phyloP scores from a whole-genome alignment of 2,113 vertebrate species.

The Cyanocitta stelleri region DNA sequence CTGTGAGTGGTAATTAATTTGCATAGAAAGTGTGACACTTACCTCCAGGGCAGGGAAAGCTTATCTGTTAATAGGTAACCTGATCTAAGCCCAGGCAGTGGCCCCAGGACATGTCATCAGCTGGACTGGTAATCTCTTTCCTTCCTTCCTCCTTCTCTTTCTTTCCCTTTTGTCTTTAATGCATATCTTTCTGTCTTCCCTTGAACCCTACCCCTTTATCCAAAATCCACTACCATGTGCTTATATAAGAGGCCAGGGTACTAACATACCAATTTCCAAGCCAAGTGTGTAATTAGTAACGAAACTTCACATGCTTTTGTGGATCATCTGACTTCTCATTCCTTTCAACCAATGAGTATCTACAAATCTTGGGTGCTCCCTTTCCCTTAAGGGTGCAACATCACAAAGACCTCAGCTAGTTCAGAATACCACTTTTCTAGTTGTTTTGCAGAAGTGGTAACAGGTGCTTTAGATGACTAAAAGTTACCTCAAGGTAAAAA shows the following conservation, averaged over 20 bases:
- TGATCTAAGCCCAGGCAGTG: neutral
- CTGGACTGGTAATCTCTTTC: neutral
- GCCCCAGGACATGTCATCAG: neutral
- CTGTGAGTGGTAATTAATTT: neutral
- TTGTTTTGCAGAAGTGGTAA: neutral
- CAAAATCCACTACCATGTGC: neutral
- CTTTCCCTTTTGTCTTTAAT: neutral
- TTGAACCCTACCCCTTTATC: neutral
- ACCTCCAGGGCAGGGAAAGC: neutral
- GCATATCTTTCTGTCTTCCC: neutral
- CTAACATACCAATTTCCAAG: neutral
- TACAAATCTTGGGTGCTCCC: neutral
- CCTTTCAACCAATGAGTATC: neutral
- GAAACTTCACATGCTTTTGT: neutral
- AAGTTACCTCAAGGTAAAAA: neutral
- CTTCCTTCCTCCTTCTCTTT: neutral
- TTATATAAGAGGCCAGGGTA: neutral
- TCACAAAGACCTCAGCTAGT: neutral
- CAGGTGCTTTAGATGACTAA: neutral
- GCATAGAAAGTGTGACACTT: neutral
- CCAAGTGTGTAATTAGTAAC: neutral
- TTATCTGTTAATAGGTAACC: neutral
- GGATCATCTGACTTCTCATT: neutral
- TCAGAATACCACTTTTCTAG: neutral
- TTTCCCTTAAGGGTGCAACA: neutral